Evolutionary conservation across 2,113 vertebrate genomes (phyloP).

Genomic region (Zingel zingel): DNA sequence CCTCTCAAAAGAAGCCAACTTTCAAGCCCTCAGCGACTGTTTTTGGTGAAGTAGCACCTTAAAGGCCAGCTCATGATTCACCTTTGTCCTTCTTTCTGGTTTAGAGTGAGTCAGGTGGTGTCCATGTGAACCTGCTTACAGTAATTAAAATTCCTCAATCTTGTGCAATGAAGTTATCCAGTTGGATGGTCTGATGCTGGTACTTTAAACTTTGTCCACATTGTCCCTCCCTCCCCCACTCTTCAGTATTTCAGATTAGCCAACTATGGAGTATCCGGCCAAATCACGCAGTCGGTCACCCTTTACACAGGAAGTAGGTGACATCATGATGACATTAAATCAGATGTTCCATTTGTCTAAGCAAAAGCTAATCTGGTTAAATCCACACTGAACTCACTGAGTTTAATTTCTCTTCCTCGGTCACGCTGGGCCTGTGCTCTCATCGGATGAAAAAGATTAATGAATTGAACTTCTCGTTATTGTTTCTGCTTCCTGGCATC

Average conservation of each 20-base stretch:
- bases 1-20: too few relatives aligned
- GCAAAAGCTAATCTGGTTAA: not conserved
- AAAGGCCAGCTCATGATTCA: not conserved
- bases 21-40: not conserved
- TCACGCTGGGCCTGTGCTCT: not conserved
- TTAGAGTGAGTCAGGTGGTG: conserved; percentile 4
- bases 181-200: not conserved
- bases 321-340: not conserved
- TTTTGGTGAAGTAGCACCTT: not conserved
- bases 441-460: conserved; percentile 2
- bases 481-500: conserved; percentile 27
- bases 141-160: not conserved
- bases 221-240: not conserved
- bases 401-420: conserved; percentile 12
- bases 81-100: not conserved
- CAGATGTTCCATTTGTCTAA: not conserved
- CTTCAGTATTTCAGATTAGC: not conserved
- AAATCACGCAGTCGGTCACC: not conserved
- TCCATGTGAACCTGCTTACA: not conserved
- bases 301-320: conserved; percentile 5
- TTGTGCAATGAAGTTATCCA: not conserved
- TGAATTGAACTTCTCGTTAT: conserved; percentile 21
- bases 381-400: not conserved
- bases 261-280: not conserved
- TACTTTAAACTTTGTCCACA: not conserved